phyloP scores from a whole-genome alignment of 2,113 vertebrate genomes.

The Chloroceryle aenea region DNA sequence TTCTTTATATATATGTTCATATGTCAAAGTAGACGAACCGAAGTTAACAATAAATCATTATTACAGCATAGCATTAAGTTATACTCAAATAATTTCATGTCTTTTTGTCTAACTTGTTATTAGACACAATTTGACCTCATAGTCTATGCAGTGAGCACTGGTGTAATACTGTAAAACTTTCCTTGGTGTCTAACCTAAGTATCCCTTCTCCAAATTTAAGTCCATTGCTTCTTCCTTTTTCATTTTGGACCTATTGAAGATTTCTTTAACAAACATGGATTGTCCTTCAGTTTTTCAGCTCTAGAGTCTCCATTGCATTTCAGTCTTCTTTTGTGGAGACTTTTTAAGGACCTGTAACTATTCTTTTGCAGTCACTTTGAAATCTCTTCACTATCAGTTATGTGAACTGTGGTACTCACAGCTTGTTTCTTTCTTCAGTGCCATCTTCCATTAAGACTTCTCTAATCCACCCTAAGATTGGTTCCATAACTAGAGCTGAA shows the following conservation, averaged over 20 bases:
- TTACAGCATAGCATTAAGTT: not conserved
- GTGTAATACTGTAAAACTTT: not conserved
- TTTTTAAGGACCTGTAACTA: not conserved
- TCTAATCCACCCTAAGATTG: not conserved
- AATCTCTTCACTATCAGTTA: not conserved
- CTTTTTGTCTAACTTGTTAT: not conserved
- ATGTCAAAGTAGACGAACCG: not conserved
- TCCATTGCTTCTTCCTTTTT: not conserved
- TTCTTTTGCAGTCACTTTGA: not conserved
- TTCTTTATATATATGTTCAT: not conserved
- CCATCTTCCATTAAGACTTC: not conserved
- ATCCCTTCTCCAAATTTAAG: not conserved
- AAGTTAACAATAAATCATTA: not conserved
- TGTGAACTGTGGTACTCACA: not conserved
- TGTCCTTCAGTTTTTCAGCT: not conserved
- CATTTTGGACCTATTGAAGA: accelerated
- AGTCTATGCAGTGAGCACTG: not conserved
- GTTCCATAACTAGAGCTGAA: not conserved
- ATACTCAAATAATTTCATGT: not conserved
- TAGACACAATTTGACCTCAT: not conserved
- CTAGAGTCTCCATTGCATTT: not conserved
- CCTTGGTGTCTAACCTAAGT: not conserved
- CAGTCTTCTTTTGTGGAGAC: not conserved
- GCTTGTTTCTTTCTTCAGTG: not conserved
- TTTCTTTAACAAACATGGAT: not conserved